Conservation (phyloP, 2,113 vertebrate species). For the Synodontis membranacea region DNA sequence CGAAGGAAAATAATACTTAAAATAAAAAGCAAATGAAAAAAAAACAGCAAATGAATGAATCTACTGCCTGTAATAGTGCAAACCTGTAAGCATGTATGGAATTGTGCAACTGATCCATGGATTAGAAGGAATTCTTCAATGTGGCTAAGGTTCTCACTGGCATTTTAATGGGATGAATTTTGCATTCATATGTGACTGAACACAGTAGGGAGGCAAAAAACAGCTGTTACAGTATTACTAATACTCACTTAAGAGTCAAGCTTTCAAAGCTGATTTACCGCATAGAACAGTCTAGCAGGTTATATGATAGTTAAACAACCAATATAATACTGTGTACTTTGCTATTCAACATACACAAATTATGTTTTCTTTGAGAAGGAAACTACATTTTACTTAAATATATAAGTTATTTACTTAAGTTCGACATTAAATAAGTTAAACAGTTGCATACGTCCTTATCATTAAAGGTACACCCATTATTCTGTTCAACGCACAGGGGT, state of each 20-base stretch:
- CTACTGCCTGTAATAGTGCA: too few relatives aligned
- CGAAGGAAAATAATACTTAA: too few relatives aligned
- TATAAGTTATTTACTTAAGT: too few relatives aligned
- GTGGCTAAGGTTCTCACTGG: conserved; percentile 17
- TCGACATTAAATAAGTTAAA: too few relatives aligned
- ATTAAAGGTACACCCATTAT: background rate
- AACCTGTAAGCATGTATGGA: too few relatives aligned
- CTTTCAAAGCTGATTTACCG: background rate
- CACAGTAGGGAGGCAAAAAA: background rate
- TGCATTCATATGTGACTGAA: background rate
- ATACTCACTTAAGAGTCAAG: background rate
- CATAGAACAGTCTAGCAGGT: background rate
- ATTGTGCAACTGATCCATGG: too few relatives aligned
- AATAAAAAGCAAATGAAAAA: too few relatives aligned
- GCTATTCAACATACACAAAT: background rate
- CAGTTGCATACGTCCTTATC: background rate
- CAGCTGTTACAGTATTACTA: background rate
- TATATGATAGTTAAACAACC: background rate
- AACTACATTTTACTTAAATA: background rate
- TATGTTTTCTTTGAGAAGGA: background rate
- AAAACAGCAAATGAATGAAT: background rate
- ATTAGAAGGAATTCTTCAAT: too few relatives aligned
- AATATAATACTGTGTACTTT: background rate
- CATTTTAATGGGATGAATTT: background rate
- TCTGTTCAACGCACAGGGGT: background rate